Evolutionary conservation across 2,113 vertebrate genomes (phyloP).

Genomic region (Entomyzon cyanotis): DNA sequence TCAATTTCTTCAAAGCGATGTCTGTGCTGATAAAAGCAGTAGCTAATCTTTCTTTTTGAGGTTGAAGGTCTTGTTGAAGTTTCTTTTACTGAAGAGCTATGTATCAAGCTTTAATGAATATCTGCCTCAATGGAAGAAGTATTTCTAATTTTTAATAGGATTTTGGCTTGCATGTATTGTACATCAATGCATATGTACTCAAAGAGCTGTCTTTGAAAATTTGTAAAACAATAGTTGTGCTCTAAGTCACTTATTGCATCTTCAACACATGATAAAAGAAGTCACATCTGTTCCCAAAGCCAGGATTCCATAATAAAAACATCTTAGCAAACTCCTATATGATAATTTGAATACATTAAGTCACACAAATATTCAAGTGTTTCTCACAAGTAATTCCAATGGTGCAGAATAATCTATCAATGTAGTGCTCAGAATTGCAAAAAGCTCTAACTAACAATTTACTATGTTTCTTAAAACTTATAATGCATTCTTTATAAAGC

Average conservation of each 20-base stretch:
- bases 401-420: not conserved
- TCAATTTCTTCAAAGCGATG: conserved; percentile 61
- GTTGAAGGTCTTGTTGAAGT: not conserved
- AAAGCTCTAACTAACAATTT: not conserved
- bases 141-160: not conserved
- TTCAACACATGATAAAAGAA: not conserved
- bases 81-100: conserved; percentile 22
- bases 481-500: not conserved
- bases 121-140: not conserved
- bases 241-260: not conserved
- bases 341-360: not conserved
- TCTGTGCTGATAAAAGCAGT: not conserved
- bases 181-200: not conserved
- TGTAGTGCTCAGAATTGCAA: not conserved
- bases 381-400: not conserved
- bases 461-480: not conserved
- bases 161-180: not conserved
- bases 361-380: not conserved
- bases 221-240: not conserved
- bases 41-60: conserved; percentile 32
- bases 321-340: not conserved
- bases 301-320: not conserved
- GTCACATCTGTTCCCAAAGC: not conserved
- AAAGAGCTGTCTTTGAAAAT: not conserved
- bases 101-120: not conserved